Conservation (phyloP, 1,140 invertebrate species). For the Drosophila dunni region DNA sequence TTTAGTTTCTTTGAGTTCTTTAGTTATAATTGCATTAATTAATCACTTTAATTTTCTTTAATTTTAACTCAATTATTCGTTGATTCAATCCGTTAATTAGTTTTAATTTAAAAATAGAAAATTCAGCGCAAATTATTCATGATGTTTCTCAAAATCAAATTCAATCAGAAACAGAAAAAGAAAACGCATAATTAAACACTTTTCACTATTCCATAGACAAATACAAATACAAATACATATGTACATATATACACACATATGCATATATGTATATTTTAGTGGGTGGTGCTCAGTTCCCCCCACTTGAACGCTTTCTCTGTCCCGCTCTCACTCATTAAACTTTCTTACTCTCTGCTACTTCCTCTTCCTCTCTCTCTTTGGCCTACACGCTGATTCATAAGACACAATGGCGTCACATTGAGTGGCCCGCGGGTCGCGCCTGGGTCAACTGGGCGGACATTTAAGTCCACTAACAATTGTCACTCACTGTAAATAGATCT, state of each 20-base stretch:
- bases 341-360: neutral
- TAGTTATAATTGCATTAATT: too few relatives aligned
- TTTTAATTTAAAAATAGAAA: too few relatives aligned
- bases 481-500: conserved; percentile 33
- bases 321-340: too few relatives aligned
- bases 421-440: conserved; percentile 56
- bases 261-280: neutral
- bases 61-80: too few relatives aligned
- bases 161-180: neutral
- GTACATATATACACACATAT: too few relatives aligned
- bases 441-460: conserved; percentile 50
- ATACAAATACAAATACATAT: too few relatives aligned
- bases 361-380: neutral
- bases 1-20: too few relatives aligned
- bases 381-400: conserved; percentile 35
- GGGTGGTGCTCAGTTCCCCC: neutral
- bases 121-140: too few relatives aligned
- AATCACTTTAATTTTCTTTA: too few relatives aligned
- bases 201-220: neutral
- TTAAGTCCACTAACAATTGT: conserved; percentile 64
- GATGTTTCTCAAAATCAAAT: too few relatives aligned
- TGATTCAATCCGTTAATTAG: too few relatives aligned
- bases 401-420: conserved; percentile 65
- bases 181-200: conserved; percentile 3
- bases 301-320: neutral